A percentile compares a stretch with the other conserved stretches of the same genome.
Conservation (phyloP, 2,888 invertebrate genomes). For the Ennomos fuscantarius region DNA sequence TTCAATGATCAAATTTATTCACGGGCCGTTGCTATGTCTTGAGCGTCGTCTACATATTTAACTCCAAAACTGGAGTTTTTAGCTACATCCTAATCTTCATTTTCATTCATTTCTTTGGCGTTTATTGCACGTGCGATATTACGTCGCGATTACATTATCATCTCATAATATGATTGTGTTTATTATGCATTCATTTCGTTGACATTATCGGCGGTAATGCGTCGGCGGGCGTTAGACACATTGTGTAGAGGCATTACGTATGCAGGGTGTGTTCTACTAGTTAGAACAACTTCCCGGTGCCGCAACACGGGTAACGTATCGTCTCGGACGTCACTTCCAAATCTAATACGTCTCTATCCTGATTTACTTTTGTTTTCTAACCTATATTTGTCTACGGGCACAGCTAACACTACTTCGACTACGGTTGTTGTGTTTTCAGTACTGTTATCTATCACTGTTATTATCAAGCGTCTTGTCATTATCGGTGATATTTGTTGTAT, state of each 20-base stretch:
- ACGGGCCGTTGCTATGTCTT: slow-evolving; percentile 44
- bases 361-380: slow-evolving; percentile 46
- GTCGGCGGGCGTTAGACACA: slow-evolving; percentile 58
- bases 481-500: slow-evolving; percentile 48
- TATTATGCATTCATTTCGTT: slow-evolving; percentile 62
- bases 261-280: slow-evolving; percentile 67
- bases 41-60: slow-evolving; percentile 42
- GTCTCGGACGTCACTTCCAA: slow-evolving; percentile 48
- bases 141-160: slow-evolving; percentile 48
- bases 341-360: slow-evolving; percentile 50
- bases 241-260: slow-evolving; percentile 65
- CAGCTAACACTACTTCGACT: slow-evolving; percentile 18
- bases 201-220: slow-evolving; percentile 64
- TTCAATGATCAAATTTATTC: slow-evolving; percentile 58
- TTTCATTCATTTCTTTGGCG: slow-evolving; percentile 42
- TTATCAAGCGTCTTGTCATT: slow-evolving; percentile 49
- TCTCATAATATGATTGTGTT: slow-evolving; percentile 42
- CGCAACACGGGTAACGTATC: slow-evolving; percentile 55
- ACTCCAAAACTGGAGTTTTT: slow-evolving; percentile 14
- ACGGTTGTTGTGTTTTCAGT: slow-evolving; percentile 44
- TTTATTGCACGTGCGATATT: slow-evolving; percentile 48
- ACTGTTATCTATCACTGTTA: slow-evolving; percentile 44
- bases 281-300: slow-evolving; percentile 69
- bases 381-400: slow-evolving; percentile 6
- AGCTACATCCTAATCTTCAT: slow-evolving; percentile 31